Evolutionary conservation across 1,140 invertebrate genomes (phyloP).

Genomic region (Bicyclus anynana): DNA sequence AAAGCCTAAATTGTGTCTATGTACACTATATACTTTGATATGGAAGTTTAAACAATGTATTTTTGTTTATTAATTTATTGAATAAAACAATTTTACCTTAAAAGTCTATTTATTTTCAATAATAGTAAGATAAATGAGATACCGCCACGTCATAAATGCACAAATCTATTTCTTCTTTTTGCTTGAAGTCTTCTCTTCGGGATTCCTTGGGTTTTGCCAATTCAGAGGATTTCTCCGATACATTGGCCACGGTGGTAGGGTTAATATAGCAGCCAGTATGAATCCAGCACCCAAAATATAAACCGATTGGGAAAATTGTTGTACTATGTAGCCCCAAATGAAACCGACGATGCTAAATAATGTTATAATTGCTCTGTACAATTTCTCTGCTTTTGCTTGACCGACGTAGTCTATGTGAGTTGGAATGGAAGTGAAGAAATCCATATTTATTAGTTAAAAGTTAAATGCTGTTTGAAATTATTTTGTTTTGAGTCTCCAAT

Average conservation of each 20-base stretch:
- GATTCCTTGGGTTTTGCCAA: slow-evolving; percentile 88
- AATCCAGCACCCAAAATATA: slow-evolving; percentile 95
- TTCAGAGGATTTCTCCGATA: slow-evolving; percentile 90
- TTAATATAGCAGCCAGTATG: slow-evolving; percentile 88
- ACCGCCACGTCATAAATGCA: slow-evolving; percentile 25
- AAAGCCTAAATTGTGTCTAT: too few relatives aligned
- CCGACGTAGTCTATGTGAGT: slow-evolving; percentile 89
- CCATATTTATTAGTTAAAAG: slow-evolving; percentile 50
- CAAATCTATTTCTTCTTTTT: slow-evolving; percentile 61
- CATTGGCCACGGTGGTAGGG: slow-evolving; percentile 95
- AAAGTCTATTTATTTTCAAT: slow-evolving; percentile 22
- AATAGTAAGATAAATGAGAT: slow-evolving; percentile 16
- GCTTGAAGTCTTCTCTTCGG: slow-evolving; percentile 59
- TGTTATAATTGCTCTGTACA: slow-evolving; percentile 92
- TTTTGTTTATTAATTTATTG: neutral
- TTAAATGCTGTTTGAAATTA: neutral
- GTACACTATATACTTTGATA: too few relatives aligned
- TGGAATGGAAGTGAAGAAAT: slow-evolving; percentile 69
- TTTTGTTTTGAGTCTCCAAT: neutral
- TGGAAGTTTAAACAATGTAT: too few relatives aligned
- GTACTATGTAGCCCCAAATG: slow-evolving; percentile 94
- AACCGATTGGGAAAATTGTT: slow-evolving; percentile 96
- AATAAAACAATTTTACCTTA: slow-evolving; percentile 28
- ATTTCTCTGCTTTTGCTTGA: slow-evolving; percentile 91
- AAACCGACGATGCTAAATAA: slow-evolving; percentile 93